Conservation (phyloP, 2,113 vertebrate genomes). For the Proteles cristata region DNA sequence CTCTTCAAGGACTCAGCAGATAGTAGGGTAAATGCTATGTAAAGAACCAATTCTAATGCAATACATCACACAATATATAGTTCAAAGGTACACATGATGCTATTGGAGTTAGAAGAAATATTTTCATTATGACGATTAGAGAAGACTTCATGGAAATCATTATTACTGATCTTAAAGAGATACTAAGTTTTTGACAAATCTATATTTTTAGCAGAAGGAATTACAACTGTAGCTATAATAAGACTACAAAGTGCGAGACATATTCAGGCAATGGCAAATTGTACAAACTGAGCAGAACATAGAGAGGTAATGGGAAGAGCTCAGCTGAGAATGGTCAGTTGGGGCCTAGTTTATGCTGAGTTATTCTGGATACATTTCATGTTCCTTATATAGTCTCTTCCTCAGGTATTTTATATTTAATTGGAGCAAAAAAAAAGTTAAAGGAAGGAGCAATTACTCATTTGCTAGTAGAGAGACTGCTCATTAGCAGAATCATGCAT, state of each 20-base stretch:
- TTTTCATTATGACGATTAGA: neutral
- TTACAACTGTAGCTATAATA: neutral
- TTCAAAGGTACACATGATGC: neutral
- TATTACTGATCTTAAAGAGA: neutral
- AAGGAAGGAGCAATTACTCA: slow-evolving; percentile 30
- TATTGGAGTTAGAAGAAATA: neutral
- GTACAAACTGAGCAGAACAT: neutral
- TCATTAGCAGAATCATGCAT: slow-evolving; percentile 54
- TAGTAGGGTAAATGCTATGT: neutral
- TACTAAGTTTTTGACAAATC: neutral
- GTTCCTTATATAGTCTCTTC: neutral
- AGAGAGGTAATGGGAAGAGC: neutral
- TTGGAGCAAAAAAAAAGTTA: neutral
- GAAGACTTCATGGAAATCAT: neutral
- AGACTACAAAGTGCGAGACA: neutral
- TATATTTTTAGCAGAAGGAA: neutral
- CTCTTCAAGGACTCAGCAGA: neutral
- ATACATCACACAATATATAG: neutral
- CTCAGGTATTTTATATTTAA: slow-evolving; percentile 42
- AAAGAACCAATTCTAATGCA: neutral
- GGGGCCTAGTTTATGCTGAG: neutral
- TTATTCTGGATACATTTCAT: neutral
- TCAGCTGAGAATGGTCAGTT: neutral
- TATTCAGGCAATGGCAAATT: neutral
- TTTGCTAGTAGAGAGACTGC: slow-evolving; percentile 6